These are phyloP conservation scores for Apodemus sylvaticus DNA, from an alignment of 2,113 vertebrate species.

Conservation along the genomic window DNA sequence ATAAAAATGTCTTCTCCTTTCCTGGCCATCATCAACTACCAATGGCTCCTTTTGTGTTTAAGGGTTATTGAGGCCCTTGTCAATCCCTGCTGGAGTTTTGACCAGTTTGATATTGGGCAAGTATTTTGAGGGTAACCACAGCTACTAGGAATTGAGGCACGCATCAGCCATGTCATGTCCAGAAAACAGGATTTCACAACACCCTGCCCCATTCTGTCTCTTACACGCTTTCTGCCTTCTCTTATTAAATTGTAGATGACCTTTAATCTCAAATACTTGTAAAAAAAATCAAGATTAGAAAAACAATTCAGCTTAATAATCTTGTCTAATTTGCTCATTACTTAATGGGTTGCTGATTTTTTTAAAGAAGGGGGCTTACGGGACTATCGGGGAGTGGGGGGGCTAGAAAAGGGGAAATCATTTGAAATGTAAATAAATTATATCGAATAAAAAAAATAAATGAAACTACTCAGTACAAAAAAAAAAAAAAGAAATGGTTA, in stretches of 20 bases:
- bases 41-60: background rate
- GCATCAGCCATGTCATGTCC: too few species aligned
- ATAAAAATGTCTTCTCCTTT: background rate
- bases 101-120: background rate
- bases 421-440: too few species aligned
- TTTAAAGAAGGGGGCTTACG: too few species aligned
- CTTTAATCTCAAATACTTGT: background rate
- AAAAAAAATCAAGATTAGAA: background rate
- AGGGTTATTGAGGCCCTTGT: background rate
- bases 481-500: background rate
- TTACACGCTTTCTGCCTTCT: background rate
- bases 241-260: background rate
- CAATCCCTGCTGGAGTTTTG: background rate
- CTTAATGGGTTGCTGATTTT: background rate
- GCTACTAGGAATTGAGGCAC: background rate
- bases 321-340: background rate
- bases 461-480: too few species aligned
- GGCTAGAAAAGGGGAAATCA: too few species aligned
- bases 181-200: background rate
- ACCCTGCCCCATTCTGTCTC: background rate
- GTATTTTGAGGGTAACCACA: background rate
- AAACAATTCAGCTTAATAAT: slow-evolving; percentile 1
- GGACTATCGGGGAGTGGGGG: too few species aligned
- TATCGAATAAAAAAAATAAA: too few species aligned
- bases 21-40: background rate